Evolutionary conservation across 2,888 invertebrate genomes (phyloP).

Genomic region (Lasioglossum figueresi): DNA sequence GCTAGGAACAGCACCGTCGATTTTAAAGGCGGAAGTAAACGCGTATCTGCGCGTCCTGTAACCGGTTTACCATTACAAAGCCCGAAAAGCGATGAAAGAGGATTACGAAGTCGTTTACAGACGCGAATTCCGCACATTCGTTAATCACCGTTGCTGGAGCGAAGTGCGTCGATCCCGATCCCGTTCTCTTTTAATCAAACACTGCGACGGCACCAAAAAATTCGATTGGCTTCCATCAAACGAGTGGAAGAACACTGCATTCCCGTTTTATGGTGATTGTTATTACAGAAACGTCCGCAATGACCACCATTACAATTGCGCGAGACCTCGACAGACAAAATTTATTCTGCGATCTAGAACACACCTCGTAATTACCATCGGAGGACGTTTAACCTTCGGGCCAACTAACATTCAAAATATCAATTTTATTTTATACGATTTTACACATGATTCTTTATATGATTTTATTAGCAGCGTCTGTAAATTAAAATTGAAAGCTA

Average conservation of each 20-base stretch:
- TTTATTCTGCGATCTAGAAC: not conserved
- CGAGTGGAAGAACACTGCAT: not conserved
- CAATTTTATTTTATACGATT: not conserved
- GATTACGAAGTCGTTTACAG: slow-evolving; percentile 64
- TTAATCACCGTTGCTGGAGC: slow-evolving; percentile 25
- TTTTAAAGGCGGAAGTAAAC: slow-evolving; percentile 23
- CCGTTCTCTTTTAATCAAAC: slow-evolving; percentile 23
- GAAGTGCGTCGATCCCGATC: not conserved
- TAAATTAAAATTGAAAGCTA: too few relatives aligned
- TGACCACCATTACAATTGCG: too few relatives aligned
- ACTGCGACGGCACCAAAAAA: slow-evolving; percentile 2
- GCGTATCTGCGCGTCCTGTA: slow-evolving; percentile 11
- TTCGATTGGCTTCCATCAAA: slow-evolving; percentile 1
- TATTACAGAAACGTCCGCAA: not conserved
- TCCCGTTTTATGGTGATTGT: not conserved
- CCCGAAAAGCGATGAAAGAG: slow-evolving; percentile 42
- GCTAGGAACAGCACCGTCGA: not conserved
- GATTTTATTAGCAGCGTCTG: too few relatives aligned
- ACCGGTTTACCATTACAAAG: slow-evolving; percentile 62
- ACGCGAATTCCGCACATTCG: slow-evolving; percentile 24
- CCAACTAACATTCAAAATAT: not conserved
- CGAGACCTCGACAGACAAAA: not conserved
- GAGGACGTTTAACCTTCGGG: too few relatives aligned
- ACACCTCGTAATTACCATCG: not conserved
- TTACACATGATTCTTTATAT: too few relatives aligned